Conservation (phyloP, 2,113 vertebrate species). For the Megaptera novaeangliae region DNA sequence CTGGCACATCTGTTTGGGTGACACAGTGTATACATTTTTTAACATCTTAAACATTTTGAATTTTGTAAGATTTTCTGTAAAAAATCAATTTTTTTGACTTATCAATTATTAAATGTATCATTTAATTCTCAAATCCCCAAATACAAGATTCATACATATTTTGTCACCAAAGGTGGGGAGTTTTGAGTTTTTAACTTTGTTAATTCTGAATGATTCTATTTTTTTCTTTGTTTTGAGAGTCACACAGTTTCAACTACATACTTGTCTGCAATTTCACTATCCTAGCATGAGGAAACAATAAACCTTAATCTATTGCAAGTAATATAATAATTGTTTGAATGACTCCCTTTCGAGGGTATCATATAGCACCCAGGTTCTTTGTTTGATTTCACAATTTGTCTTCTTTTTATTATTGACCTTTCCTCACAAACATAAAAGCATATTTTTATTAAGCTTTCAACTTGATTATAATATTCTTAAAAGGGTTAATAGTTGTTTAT, state of each 20-base stretch:
- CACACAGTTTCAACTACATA: background rate
- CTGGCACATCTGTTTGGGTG: constrained; percentile 39
- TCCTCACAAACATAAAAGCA: background rate
- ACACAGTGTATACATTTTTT: background rate
- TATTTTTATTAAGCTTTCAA: background rate
- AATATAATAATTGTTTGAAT: background rate
- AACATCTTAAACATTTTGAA: background rate
- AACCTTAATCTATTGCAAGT: background rate
- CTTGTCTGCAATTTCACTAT: background rate
- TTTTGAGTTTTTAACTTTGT: background rate
- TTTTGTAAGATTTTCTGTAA: background rate
- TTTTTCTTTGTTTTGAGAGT: background rate
- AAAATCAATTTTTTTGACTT: background rate
- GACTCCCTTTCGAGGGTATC: background rate
- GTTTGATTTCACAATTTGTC: background rate
- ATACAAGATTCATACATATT: background rate
- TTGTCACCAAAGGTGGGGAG: background rate
- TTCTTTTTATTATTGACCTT: background rate
- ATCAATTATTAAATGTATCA: background rate
- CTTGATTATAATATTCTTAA: background rate
- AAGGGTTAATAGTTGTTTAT: background rate
- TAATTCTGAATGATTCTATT: background rate
- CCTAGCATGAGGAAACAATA: background rate
- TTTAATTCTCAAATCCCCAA: background rate
- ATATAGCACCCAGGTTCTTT: background rate